Evolutionary conservation across 2,113 vertebrate species (phyloP), one percentile per base, ranked within the genome.

Genomic region (Vulpes lagopus): DNA sequence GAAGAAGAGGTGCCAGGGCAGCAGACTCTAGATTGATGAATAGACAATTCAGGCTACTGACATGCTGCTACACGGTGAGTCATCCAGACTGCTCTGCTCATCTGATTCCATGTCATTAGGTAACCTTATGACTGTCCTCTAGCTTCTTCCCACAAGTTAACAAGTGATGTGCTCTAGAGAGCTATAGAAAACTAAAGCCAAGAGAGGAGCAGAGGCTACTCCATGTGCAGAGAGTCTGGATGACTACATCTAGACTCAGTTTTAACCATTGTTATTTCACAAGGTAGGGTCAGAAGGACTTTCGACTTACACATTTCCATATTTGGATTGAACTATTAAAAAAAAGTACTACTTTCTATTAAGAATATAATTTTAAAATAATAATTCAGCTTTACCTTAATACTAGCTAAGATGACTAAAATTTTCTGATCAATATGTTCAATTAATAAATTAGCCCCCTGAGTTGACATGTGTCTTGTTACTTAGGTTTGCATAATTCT

Each of bases 281-380:
- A 4, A 76, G 14, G 30, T 27, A 2, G 22, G 43, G 67, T 92
- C 53, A 27, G 62, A 89, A 91, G 69, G 30, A 81, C 38, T 82
- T 88, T 93, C 27, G 25, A 82, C 32, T 67, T 67, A 64, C 0
- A 55, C 27, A 62, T 57, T 59, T 82, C 57, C 59, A 49, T 38
- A 62, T 38, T 57, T 91, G 32, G 67, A 59, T 0, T 76, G 65
- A 9, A 76, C 53, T 76, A 80, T 67, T 25, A 9, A 15, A 65
- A 76, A 59, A 35, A 65, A 82, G 89, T 19, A 84, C 49, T 79
- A 73, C 23, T 94, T 92, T 86, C 35, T 62, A 83, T 76, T 67
- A 51, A 87, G n/a, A 69, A 76, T 80, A 57, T 55, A 38, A 78
- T 79, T 95, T 53, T 92, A 85, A 92, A 87, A 88, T 87, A 94